Percentiles rank a stretch among this genome's conserved stretches.
These are phyloP conservation scores for Rhinophrynus dorsalis DNA, from an alignment of 2,797 vertebrate species.

Conservation along the genomic window DNA sequence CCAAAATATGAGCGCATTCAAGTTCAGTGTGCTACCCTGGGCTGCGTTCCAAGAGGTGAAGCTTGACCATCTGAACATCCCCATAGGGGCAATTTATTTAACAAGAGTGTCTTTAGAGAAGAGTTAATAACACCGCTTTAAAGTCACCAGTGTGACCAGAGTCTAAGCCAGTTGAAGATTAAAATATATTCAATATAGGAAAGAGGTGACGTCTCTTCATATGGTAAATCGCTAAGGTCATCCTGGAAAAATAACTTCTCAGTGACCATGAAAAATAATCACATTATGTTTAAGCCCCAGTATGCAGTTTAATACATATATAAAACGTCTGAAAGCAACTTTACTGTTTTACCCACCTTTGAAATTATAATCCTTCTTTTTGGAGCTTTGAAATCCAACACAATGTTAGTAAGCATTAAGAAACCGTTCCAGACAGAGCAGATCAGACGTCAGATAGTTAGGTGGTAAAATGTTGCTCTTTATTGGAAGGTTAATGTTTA, in stretches of 20 bases:
- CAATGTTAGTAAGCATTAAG: slow-evolving; percentile 32
- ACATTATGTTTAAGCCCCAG: slow-evolving; percentile 1
- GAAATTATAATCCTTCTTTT: slow-evolving; percentile 28
- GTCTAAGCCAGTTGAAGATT: too few species aligned
- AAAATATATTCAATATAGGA: not conserved
- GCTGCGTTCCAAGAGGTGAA: too few species aligned
- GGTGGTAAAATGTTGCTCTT: not conserved
- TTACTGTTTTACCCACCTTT: slow-evolving; percentile 4
- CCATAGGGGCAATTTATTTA: too few species aligned
- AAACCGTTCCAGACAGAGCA: not conserved
- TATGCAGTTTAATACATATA: slow-evolving; percentile 23
- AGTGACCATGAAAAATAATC: not conserved
- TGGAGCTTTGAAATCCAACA: slow-evolving; percentile 17
- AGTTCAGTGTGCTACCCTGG: too few species aligned
- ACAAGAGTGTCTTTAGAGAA: too few species aligned
- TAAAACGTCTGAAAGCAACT: slow-evolving; percentile 15
- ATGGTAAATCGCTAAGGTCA: slow-evolving; percentile 14
- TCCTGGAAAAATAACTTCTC: not conserved
- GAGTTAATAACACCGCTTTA: too few species aligned
- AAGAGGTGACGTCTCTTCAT: not conserved
- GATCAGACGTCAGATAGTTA: slow-evolving; percentile 13
- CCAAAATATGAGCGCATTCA: too few species aligned
- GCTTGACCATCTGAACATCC: too few species aligned
- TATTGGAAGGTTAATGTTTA: slow-evolving; percentile 10
- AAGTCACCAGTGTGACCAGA: too few species aligned